Base-by-base conservation (phyloP, 30 jellyfish, hydroid and myxozoan species). In the Chrysaora quinquecirrha region DNA sequence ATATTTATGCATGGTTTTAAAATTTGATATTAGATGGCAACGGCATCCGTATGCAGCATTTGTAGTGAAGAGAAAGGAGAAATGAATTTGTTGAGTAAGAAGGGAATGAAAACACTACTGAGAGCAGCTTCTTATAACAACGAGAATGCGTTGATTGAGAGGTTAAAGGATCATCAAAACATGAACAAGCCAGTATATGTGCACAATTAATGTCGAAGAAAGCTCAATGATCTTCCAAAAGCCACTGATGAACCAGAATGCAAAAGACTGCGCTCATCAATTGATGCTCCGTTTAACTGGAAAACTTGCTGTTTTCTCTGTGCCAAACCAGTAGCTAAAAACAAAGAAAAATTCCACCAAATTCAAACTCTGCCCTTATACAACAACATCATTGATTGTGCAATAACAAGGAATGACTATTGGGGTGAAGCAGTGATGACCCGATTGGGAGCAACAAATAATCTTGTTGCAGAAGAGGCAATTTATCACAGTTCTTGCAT, bases 401-500 rank as follows among this genome's bases (percentile, higher is more conserved):
- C 91, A 14, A 34, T 27, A 69, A 63, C 24, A 66, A 77, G 87
- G 80, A 69, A 80, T 34, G 75, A 80, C 43, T 82, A 32, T 7
- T 80, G 91, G 76, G 91, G 91, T 31, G 89, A 66, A 20, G 62
- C 78, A 29, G 87, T 80, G 18, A 64, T 65, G 21, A 20, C 52
- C 25, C 58, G 91, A 11, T 21, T 80, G 50, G 67, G 43, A 34
- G 33, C 43, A 1, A 43, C 43, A 0, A 82, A n/a, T 46, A 79
- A 82, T 35, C 83, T 82, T 2, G 90, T 82, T 2, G 90, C 93
- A 46, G 93, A 34, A 35, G 93, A 82, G 64, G 93, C 90, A 43
- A 28, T 34, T 28, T 82, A 82, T 38, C 93, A 82, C 48, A 22
- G 30, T 19, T 30, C 89, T 23, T 82, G 93, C 90, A 52, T 48